Evolutionary conservation across 1,140 invertebrate species (phyloP).

Genomic region (Formica selysi): DNA sequence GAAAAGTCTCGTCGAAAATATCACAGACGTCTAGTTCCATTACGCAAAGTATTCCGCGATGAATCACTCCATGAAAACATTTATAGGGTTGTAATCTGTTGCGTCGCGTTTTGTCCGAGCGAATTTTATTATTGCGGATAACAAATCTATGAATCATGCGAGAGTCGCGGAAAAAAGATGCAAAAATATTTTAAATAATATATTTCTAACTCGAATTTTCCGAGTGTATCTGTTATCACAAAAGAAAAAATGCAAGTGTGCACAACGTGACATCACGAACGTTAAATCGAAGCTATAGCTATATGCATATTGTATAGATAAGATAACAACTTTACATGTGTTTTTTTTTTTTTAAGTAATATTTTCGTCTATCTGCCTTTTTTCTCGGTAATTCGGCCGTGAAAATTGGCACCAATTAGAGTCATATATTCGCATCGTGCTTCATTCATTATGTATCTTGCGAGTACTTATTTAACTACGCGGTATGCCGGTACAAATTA

Average conservation of each 20-base stretch:
- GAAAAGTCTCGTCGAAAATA: neutral
- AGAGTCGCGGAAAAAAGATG: neutral
- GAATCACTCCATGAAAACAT: slow-evolving; percentile 14
- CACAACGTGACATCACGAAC: neutral
- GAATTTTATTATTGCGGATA: slow-evolving; percentile 10
- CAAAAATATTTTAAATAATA: slow-evolving; percentile 3
- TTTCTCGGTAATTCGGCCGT: neutral
- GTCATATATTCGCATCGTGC: neutral
- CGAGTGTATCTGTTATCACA: too few species aligned
- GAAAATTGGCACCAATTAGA: neutral
- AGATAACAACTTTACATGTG: neutral
- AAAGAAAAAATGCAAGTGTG: neutral
- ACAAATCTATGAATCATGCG: neutral
- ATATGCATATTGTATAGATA: neutral
- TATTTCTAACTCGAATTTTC: neutral
- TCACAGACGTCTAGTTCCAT: neutral
- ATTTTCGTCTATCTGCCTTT: neutral
- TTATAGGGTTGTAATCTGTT: slow-evolving; percentile 28
- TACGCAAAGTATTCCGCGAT: neutral
- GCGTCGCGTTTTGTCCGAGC: neutral
- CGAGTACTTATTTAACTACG: neutral
- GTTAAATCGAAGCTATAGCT: neutral
- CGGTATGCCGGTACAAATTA: slow-evolving; percentile 6
- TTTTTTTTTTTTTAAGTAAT: neutral
- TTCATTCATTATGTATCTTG: slow-evolving; percentile 49